Evolutionary conservation across 2,797 vertebrate species (phyloP).

Genomic region (Cuculus canorus): DNA sequence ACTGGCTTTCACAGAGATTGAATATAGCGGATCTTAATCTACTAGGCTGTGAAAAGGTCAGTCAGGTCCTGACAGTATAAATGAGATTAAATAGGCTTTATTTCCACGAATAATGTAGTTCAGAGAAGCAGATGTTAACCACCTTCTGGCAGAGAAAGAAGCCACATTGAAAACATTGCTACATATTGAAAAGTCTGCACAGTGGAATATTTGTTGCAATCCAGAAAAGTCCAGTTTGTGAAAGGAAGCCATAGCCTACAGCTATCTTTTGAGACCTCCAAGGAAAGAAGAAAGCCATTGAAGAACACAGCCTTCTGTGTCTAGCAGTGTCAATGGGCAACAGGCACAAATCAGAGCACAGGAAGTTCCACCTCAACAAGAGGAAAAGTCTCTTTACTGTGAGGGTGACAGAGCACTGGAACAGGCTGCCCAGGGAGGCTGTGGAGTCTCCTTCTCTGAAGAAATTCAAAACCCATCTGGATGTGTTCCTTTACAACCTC

Average conservation of each 20-base stretch:
- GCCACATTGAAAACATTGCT: background rate
- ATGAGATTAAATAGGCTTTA: background rate
- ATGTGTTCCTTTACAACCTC: too few relatives aligned
- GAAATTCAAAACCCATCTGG: too few relatives aligned
- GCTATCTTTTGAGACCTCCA: background rate
- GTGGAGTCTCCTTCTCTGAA: too few relatives aligned
- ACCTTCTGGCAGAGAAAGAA: background rate
- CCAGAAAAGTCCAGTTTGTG: background rate
- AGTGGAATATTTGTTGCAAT: background rate
- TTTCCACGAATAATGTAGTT: background rate
- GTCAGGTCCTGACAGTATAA: background rate
- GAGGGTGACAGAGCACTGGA: too few relatives aligned
- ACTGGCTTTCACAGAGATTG: background rate
- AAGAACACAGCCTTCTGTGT: background rate
- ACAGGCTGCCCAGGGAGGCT: too few relatives aligned
- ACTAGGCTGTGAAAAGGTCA: background rate
- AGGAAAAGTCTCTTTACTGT: too few relatives aligned
- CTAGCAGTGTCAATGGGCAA: background rate
- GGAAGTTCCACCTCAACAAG: too few relatives aligned
- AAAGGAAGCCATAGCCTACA: background rate
- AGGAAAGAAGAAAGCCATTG: background rate
- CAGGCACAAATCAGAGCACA: too few relatives aligned
- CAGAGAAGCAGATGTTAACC: conserved; percentile 28
- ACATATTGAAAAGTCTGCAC: background rate
- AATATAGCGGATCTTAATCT: background rate